These are phyloP conservation scores for Sinocyclocheilus grahami DNA, from an alignment of 2,113 vertebrate genomes.

Conservation along the genomic window DNA sequence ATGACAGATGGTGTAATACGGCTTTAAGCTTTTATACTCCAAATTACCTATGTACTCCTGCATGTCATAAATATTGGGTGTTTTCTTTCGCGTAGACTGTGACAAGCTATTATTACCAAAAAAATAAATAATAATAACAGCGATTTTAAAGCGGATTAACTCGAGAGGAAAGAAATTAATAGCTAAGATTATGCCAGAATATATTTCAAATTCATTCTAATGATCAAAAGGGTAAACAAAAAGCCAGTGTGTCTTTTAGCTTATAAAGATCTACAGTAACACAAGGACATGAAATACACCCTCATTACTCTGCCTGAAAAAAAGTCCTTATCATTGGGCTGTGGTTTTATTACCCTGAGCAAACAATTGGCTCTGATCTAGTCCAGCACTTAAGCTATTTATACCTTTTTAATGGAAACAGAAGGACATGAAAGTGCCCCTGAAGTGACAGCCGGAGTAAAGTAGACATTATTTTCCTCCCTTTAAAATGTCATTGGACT, in stretches of 20 bases:
- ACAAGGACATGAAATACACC: conserved; percentile 48
- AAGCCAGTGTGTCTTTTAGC: not conserved
- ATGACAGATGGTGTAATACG: conserved; percentile 41
- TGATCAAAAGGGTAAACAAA: conserved; percentile 1
- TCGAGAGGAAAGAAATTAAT: conserved; percentile 9
- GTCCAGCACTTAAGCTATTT: conserved; percentile 54
- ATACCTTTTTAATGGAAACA: conserved; percentile 57
- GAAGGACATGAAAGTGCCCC: conserved; percentile 54
- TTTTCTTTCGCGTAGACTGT: conserved; percentile 10
- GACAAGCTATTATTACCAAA: conserved; percentile 36
- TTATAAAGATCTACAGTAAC: conserved; percentile 15
- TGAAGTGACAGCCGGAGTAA: conserved; percentile 52
- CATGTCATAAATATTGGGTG: conserved; percentile 37
- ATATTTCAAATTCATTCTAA: conserved; percentile 4
- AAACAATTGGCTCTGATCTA: conserved; percentile 52
- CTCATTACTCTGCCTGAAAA: conserved; percentile 38
- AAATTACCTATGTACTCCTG: conserved; percentile 38
- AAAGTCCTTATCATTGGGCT: conserved; percentile 47
- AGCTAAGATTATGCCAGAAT: not conserved
- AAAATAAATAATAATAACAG: not conserved
- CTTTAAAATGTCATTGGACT: conserved; percentile 51
- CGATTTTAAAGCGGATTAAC: conserved; percentile 25
- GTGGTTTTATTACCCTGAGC: conserved; percentile 50
- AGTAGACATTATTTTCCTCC: conserved; percentile 48
- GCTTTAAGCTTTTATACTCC: conserved; percentile 32